Evolutionary conservation across 2,113 vertebrate species (phyloP).

Genomic region (Stigmatopora nigra): DNA sequence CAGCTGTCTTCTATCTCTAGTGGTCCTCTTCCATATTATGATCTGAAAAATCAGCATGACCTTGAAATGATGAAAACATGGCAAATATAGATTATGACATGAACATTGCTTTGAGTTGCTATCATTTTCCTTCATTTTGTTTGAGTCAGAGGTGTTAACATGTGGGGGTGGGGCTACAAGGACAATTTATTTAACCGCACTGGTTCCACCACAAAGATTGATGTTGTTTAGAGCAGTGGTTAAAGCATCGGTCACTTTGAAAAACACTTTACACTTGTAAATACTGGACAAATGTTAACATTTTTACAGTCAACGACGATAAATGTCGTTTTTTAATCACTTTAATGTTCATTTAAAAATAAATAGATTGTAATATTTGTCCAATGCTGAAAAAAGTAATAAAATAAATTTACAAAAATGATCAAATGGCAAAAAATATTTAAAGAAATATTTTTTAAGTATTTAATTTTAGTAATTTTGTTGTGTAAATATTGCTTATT

Average conservation of each 20-base stretch:
- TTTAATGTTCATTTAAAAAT: no score
- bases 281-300: not conserved
- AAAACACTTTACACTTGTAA: not conserved
- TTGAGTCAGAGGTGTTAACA: constrained; percentile 1
- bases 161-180: constrained; percentile 3
- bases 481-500: no score
- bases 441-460: no score
- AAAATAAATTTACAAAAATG: no score
- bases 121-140: not conserved
- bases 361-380: no score
- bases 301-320: not conserved
- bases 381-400: no score
- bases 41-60: constrained; percentile 13
- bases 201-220: not conserved
- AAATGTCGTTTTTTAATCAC: no score
- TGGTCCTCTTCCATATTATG: not conserved
- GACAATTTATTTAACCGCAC: not conserved
- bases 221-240: not conserved
- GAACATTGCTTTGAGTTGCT: not conserved
- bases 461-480: no score
- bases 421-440: no score
- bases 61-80: constrained; percentile 19
- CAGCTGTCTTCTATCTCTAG: not conserved
- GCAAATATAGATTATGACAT: not conserved
- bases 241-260: not conserved